These are phyloP conservation scores for Cataglyphis cursor DNA, from an alignment of 2,888 invertebrate genomes.

Conservation along the genomic window DNA sequence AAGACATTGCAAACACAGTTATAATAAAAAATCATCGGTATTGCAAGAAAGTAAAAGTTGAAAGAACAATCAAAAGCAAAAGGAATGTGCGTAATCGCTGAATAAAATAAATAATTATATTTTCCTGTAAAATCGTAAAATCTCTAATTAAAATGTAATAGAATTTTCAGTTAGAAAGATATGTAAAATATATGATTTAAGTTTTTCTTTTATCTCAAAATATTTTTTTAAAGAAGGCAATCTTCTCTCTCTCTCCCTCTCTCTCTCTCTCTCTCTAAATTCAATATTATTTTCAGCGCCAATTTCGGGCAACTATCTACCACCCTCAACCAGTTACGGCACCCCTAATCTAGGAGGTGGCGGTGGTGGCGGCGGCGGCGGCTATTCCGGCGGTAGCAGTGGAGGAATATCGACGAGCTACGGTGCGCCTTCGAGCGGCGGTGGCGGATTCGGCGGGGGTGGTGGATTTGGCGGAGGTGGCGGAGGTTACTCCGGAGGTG, in stretches of 20 bases:
- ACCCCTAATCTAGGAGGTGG: constrained; percentile 83
- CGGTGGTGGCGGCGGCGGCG: constrained; percentile 85
- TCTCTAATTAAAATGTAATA: background rate
- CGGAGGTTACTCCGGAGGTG: constrained; percentile 58
- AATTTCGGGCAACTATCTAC: constrained; percentile 88
- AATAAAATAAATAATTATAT: background rate
- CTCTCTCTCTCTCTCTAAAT: background rate
- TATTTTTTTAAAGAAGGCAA: background rate
- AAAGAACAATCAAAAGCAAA: background rate
- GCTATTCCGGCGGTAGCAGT: constrained; percentile 82
- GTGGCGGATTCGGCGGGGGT: constrained; percentile 64
- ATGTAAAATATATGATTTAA: background rate
- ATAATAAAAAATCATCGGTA: constrained; percentile 1
- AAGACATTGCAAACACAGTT: background rate
- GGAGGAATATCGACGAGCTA: constrained; percentile 77
- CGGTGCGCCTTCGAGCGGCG: constrained; percentile 77
- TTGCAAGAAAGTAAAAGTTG: background rate
- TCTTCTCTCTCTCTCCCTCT: background rate
- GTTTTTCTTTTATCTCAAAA: background rate
- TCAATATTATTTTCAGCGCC: constrained; percentile 86
- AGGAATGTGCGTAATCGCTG: background rate
- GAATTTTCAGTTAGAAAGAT: background rate
- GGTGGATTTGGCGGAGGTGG: constrained; percentile 60
- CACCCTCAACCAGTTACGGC: constrained; percentile 88
- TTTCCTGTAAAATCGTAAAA: background rate